These are phyloP conservation scores for Felis catus DNA, from an alignment of 2,113 vertebrate genomes.

Conservation along the genomic window F.catus_Fca126_mat1.0 CM031426.1:57280001-57280500, in stretches of 20 bases:
- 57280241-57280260: neutral
- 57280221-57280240: no score
- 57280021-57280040: no score
- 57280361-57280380: neutral
- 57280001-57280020: no score
- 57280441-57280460: rapidly evolving
- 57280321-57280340: neutral
- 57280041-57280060: no score
- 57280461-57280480: no score
- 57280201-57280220: neutral
- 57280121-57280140: neutral
- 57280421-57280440: neutral
- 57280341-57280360: neutral
- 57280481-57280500: neutral
- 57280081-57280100: neutral
- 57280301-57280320: neutral
- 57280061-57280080: neutral
- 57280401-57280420: neutral
- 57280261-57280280: neutral
- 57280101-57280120: neutral
- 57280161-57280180: no score
- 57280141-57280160: neutral
- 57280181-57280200: neutral
- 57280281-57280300: neutral
- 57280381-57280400: neutral